Conservation (phyloP, 2,888 invertebrate genomes). For the Oligia latruncula region DNA sequence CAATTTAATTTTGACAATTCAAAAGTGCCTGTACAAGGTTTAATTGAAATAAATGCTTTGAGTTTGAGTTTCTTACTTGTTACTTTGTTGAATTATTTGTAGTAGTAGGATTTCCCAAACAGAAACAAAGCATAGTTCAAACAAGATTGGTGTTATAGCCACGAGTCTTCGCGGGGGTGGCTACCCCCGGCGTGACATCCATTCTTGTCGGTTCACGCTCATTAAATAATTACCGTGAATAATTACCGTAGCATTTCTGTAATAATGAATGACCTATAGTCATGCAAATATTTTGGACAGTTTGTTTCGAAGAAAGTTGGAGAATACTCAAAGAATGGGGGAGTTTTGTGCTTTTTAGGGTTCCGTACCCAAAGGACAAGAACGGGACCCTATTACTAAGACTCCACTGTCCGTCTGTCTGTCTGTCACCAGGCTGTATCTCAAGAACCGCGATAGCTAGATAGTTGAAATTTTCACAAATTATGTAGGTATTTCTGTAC, state of each 20-base stretch:
- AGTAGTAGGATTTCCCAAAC: neutral
- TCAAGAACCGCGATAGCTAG: too few relatives aligned
- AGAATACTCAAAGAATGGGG: neutral
- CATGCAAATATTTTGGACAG: conserved; percentile 36
- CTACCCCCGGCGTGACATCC: conserved; percentile 53
- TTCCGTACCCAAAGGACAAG: too few relatives aligned
- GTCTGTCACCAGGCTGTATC: too few relatives aligned
- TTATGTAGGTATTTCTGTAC: too few relatives aligned
- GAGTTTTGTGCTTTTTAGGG: neutral
- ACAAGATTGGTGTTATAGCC: conserved; percentile 20
- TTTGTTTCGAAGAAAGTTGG: neutral
- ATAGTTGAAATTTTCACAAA: too few relatives aligned
- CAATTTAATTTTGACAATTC: too few relatives aligned
- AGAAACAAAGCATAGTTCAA: conserved; percentile 28
- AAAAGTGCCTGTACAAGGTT: too few relatives aligned
- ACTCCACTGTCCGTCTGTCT: too few relatives aligned
- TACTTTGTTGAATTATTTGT: neutral
- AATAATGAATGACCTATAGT: conserved; percentile 37
- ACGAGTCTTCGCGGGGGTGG: conserved; percentile 62
- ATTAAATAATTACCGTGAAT: conserved; percentile 32
- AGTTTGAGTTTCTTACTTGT: too few relatives aligned
- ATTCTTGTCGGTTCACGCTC: conserved; percentile 51
- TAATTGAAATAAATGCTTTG: too few relatives aligned
- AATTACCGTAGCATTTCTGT: conserved; percentile 33
- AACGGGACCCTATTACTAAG: too few relatives aligned